Evolutionary conservation across 2,113 vertebrate species (phyloP).

Genomic region (Nannobrachium achirus): DNA sequence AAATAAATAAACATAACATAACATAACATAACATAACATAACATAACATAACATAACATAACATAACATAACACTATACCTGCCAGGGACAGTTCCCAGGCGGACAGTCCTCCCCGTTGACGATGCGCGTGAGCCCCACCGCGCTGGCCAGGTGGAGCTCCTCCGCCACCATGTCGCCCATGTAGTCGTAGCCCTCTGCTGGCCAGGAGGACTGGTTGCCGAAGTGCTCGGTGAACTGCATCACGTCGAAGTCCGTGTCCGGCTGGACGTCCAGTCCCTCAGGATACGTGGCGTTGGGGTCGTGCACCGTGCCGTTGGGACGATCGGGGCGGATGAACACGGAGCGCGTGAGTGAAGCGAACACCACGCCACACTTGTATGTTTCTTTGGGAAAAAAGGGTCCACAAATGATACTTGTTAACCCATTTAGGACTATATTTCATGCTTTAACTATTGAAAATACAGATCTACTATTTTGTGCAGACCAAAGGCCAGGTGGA

Average conservation of each 20-base stretch:
- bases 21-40: too few relatives aligned
- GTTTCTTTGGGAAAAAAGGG: constrained; percentile 44
- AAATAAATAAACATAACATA: too few relatives aligned
- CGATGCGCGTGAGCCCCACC: constrained; percentile 65
- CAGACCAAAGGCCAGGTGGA: too few relatives aligned
- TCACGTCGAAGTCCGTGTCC: not conserved
- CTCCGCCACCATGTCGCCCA: not conserved
- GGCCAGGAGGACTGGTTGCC: not conserved
- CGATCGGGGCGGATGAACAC: constrained; percentile 40
- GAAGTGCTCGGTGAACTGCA: not conserved
- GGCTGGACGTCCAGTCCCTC: rapidly evolving
- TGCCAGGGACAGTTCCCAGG: constrained; percentile 94
- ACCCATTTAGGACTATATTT: too few relatives aligned
- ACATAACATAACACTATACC: too few relatives aligned
- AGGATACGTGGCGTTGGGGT: not conserved
- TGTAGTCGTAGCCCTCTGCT: not conserved
- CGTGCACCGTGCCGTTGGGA: not conserved
- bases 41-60: too few relatives aligned
- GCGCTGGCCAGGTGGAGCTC: rapidly evolving
- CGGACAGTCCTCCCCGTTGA: constrained; percentile 81
- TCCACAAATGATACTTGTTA: too few relatives aligned
- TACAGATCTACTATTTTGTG: too few relatives aligned
- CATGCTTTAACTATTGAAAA: too few relatives aligned
- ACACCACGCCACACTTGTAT: constrained; percentile 60
- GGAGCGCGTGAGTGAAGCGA: not conserved